Evolutionary conservation across 2,113 vertebrate species (phyloP).

Genomic region (Erythrolamprus reginae): DNA sequence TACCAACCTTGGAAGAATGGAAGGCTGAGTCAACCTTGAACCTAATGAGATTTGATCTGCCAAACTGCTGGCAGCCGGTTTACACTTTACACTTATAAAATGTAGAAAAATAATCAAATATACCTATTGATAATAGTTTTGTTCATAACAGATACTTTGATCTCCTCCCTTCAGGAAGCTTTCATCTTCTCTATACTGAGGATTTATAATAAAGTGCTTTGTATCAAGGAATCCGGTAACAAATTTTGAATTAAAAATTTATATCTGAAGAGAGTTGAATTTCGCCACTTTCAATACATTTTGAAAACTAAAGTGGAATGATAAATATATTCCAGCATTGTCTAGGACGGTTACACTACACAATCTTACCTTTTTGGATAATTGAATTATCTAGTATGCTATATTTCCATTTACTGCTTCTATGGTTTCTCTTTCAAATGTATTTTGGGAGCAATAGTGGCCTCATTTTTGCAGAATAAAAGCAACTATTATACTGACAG

Average conservation of each 20-base stretch:
- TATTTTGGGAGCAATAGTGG: background rate
- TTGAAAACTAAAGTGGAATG: background rate
- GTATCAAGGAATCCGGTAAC: background rate
- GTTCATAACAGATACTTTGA: background rate
- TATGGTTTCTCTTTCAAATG: conserved; percentile 5
- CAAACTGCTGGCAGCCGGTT: too few relatives aligned
- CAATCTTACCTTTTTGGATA: background rate
- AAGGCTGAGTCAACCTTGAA: too few relatives aligned
- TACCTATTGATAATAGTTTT: background rate
- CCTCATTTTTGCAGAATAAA: conserved; percentile 4
- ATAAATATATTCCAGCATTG: conserved; percentile 18
- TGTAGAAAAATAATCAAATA: background rate
- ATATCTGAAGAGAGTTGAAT: background rate
- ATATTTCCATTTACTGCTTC: conserved; percentile 18
- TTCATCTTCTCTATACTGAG: background rate
- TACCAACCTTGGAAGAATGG: too few relatives aligned
- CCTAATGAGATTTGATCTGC: too few relatives aligned
- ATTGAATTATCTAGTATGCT: conserved; percentile 16
- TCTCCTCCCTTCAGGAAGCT: background rate
- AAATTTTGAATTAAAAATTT: background rate
- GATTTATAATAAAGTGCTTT: background rate
- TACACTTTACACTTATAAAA: too few relatives aligned
- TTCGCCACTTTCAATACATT: background rate
- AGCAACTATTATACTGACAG: background rate
- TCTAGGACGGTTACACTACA: background rate